Conservation (phyloP, 1,140 invertebrate genomes). For the Halesus radiatus region DNA sequence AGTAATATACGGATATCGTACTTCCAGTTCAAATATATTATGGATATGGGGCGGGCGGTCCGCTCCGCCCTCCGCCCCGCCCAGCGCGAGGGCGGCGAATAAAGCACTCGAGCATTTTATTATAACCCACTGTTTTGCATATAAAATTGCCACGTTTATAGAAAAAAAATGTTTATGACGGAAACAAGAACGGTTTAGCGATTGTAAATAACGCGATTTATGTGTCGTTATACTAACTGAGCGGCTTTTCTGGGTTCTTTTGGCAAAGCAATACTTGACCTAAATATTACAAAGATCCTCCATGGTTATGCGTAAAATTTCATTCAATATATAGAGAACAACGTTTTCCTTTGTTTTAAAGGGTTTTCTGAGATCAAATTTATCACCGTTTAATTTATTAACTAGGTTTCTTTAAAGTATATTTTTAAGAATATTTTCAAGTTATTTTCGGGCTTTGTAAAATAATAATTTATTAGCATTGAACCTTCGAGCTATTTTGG, state of each 20-base stretch:
- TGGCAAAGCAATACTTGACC: too few relatives aligned
- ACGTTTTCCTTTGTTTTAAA: too few relatives aligned
- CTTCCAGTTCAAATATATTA: conserved; percentile 29
- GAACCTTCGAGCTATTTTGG: too few relatives aligned
- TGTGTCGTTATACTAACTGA: background rate
- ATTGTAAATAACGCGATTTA: background rate
- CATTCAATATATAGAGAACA: too few relatives aligned
- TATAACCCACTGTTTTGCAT: conserved; percentile 33
- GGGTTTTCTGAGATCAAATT: too few relatives aligned
- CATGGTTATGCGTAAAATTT: too few relatives aligned
- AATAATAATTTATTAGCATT: too few relatives aligned
- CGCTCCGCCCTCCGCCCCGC: background rate
- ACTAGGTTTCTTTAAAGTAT: too few relatives aligned
- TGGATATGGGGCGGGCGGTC: background rate
- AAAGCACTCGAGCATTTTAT: conserved; percentile 27
- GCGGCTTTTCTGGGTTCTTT: background rate
- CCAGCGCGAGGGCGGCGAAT: background rate
- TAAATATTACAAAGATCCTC: too few relatives aligned
- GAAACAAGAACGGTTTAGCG: background rate
- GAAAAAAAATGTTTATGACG: conserved; percentile 6
- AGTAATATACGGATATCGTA: conserved; percentile 44
- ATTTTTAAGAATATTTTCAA: too few relatives aligned
- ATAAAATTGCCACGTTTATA: conserved; percentile 25
- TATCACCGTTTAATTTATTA: too few relatives aligned
- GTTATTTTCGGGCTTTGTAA: too few relatives aligned